phyloP scores from a whole-genome alignment of 1,140 invertebrate genomes.

The Varroa destructor region DNA sequence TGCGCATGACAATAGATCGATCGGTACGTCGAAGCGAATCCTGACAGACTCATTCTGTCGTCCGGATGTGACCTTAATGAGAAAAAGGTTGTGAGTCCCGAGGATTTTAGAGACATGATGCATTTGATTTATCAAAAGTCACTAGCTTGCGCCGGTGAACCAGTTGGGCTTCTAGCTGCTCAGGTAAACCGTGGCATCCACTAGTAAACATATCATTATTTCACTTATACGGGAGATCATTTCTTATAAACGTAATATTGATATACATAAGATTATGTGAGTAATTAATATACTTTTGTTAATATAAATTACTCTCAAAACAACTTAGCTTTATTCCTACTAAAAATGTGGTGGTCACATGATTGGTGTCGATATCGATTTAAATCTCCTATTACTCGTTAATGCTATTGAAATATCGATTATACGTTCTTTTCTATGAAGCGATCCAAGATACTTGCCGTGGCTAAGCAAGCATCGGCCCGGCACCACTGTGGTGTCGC shows the following conservation, averaged over 20 bases:
- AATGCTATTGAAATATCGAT: too few species aligned
- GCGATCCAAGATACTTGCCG: conserved; percentile 7
- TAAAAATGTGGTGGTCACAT: too few species aligned
- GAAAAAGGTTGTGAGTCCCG: conserved; percentile 38
- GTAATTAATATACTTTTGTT: too few species aligned
- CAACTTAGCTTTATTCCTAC: too few species aligned
- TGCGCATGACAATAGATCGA: conserved; percentile 42
- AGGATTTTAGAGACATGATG: conserved; percentile 54
- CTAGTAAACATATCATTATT: neutral
- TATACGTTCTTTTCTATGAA: neutral
- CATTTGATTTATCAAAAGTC: conserved; percentile 61
- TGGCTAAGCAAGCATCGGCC: neutral
- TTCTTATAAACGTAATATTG: too few species aligned
- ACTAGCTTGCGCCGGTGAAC: conserved; percentile 74
- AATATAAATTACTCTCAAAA: too few species aligned
- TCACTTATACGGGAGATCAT: too few species aligned
- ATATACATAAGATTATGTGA: too few species aligned
- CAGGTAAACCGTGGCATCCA: conserved; percentile 44
- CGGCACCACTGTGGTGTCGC: conserved; percentile 3
- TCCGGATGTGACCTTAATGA: conserved; percentile 29
- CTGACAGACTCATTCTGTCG: conserved; percentile 31
- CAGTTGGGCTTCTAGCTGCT: conserved; percentile 86
- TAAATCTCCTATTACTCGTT: too few species aligned
- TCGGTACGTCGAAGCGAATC: conserved; percentile 47
- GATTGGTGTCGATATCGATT: too few species aligned